A percentile compares a stretch with the other conserved stretches of the same genome.
Evolutionary conservation across 1,140 invertebrate genomes (phyloP).

Genomic region (Bombus ignitus): DNA sequence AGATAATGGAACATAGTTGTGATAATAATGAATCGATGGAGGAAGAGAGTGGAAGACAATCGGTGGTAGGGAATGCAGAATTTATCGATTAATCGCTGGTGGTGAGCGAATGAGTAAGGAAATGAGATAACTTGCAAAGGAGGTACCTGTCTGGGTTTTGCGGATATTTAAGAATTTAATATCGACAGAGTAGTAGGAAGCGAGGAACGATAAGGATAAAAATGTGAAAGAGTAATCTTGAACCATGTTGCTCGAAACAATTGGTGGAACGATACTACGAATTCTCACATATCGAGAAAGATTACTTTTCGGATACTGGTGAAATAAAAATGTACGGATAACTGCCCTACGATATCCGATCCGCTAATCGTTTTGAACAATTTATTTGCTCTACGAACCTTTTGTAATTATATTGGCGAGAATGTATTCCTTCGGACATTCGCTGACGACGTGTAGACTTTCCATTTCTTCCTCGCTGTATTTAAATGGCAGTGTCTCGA

Average conservation of each 20-base stretch:
- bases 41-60: no score
- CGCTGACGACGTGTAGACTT: conserved; percentile 21
- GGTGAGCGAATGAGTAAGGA: background rate
- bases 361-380: no score
- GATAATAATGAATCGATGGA: no score
- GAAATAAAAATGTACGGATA: background rate
- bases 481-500: background rate
- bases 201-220: background rate
- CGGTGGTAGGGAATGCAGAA: no score
- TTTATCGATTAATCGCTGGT: background rate
- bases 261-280: background rate
- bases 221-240: no score
- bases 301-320: no score
- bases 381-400: conserved; percentile 7
- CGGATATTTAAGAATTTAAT: background rate
- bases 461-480: background rate
- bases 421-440: conserved; percentile 31
- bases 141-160: background rate
- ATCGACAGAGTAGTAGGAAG: background rate
- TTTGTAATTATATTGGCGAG: conserved; percentile 1
- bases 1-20: no score
- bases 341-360: background rate
- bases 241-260: background rate
- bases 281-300: background rate
- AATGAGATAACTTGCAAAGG: background rate